Percentiles rank a stretch among this genome's conserved stretches.
Evolutionary conservation across 2,797 vertebrate genomes (phyloP).

Genomic region (Acipenser ruthenus): DNA sequence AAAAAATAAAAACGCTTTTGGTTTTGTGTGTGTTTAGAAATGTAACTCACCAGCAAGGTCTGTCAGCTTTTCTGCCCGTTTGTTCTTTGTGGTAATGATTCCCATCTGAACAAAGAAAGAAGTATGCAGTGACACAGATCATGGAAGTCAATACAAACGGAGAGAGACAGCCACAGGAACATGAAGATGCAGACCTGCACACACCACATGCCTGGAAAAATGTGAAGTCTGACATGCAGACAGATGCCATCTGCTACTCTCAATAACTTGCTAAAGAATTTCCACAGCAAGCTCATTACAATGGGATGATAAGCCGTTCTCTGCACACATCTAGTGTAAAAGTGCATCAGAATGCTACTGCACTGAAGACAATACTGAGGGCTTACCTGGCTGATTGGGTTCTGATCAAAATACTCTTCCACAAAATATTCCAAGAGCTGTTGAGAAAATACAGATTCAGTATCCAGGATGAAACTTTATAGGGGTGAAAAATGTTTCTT

Average conservation of each 20-base stretch:
- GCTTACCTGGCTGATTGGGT: conserved; percentile 93
- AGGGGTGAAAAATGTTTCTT: too few species aligned
- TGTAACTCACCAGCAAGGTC: conserved; percentile 78
- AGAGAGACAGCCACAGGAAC: too few species aligned
- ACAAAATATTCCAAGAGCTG: conserved; percentile 89
- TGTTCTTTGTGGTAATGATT: conserved; percentile 86
- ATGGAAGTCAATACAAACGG: not conserved
- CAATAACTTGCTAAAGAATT: too few species aligned
- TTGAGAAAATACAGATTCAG: conserved; percentile 3
- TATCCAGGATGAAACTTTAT: too few species aligned
- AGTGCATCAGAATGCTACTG: not conserved
- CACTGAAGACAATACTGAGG: not conserved
- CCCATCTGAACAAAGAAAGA: conserved; percentile 67
- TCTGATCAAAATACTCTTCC: conserved; percentile 96
- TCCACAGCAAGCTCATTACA: too few species aligned
- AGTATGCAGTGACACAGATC: not conserved
- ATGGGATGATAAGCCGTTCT: too few species aligned
- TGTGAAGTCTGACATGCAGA: too few species aligned
- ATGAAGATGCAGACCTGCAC: too few species aligned
- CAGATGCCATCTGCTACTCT: too few species aligned
- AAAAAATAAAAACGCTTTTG: too few species aligned
- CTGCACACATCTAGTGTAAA: too few species aligned
- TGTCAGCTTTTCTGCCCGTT: conserved; percentile 90
- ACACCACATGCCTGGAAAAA: too few species aligned
- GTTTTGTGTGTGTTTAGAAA: not conserved